phyloP scores from a whole-genome alignment of 1,140 invertebrate genomes.

The Drosophila suzukii region DNA sequence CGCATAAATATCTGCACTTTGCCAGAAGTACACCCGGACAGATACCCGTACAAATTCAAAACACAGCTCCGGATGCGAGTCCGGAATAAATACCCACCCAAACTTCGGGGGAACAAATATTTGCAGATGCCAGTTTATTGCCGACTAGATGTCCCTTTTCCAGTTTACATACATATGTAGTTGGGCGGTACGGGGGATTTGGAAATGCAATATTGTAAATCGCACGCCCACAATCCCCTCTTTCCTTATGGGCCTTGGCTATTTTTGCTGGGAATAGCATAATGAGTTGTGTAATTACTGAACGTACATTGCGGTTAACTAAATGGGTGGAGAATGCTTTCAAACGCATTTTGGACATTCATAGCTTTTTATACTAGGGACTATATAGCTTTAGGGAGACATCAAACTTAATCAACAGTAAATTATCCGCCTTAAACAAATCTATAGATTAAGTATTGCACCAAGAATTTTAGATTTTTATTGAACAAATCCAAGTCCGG shows the following conservation, averaged over 20 bases:
- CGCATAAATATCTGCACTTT: conserved; percentile 81
- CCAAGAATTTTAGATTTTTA: too few species aligned
- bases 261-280: conserved; percentile 25
- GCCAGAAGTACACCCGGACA: conserved; percentile 47
- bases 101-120: conserved; percentile 38
- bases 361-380: background rate
- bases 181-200: conserved; percentile 26
- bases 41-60: conserved; percentile 36
- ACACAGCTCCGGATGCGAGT: conserved; percentile 34
- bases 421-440: background rate
- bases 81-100: conserved; percentile 21
- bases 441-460: too few species aligned
- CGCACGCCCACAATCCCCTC: conserved; percentile 9
- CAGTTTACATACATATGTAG: background rate
- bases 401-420: background rate
- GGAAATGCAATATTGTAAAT: conserved; percentile 57
- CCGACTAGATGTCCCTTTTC: conserved; percentile 18
- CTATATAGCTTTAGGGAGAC: too few species aligned
- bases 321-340: background rate
- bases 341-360: background rate
- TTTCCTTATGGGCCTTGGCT: background rate
- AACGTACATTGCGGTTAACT: background rate
- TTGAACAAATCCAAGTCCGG: too few species aligned
- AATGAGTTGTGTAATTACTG: conserved; percentile 46
- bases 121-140: conserved; percentile 62